Base-by-base conservation (phyloP, 2,113 vertebrate genomes). In the Capreolus pygargus region DNA sequence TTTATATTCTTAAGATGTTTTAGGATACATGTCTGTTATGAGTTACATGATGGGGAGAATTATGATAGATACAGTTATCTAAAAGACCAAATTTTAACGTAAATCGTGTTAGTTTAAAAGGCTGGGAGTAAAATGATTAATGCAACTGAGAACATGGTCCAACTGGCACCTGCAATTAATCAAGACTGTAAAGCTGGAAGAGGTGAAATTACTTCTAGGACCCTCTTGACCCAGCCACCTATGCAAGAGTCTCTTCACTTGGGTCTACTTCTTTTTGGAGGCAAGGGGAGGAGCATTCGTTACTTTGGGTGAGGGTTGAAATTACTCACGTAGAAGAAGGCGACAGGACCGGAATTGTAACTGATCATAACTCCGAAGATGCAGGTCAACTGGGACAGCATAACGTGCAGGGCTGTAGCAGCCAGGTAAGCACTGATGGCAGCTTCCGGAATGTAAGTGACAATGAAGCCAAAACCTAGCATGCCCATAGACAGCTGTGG, bases 251-350 rank as follows among this genome's bases (percentile, higher is more conserved):
- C 30, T 95, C 10, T 92, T 21, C 28, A 11, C 52, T 23, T 13
- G 19, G 92, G 70, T 64, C 76, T 6, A 50, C 39, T 81, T 36
- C 52, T n/a, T 39, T 85, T 78, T 57, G 28, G 21, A 95, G 67
- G 52, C 36, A 67, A 70, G 61, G 47, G 43, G n/a, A 47, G 39
- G 43, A 3, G 7, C 47, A 55, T 67, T 60, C 57, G 79, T 88
- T n/a, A 78, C 33, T 94, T 89, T 3, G 0, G 92, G 78, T n/a
- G 92, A 89, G 28, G 64, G 61, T 19, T 58, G 64, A 84, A 89
- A 81, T 86, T 98, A 99, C 98, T 98, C 86, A 98, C 98, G 6
- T 97, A 98, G 97, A 98, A 98, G 97, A 98, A 98, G 81, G 95
- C 70, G 88, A 98, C 8, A 54, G 98, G 98, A 6, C 98, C 98